A percentile compares a stretch with the other conserved stretches of the same genome.
phyloP scores from a whole-genome alignment of 2,113 vertebrate species.

The Pachycephala philippinensis region DNA sequence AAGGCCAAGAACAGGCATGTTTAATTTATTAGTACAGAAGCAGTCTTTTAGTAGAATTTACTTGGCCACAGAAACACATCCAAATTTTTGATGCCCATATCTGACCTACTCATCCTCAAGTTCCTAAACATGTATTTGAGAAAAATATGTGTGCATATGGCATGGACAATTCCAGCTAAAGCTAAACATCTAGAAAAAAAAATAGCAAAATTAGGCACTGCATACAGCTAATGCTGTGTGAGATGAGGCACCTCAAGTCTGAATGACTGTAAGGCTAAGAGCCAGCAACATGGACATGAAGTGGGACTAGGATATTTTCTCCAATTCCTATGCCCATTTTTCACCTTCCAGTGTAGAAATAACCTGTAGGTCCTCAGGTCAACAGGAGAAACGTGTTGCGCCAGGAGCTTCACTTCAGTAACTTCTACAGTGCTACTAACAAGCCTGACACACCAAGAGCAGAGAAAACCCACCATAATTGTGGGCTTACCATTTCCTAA shows the following conservation, averaged over 20 bases:
- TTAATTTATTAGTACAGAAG: background rate
- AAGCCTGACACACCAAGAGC: background rate
- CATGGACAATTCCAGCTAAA: background rate
- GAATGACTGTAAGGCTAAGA: background rate
- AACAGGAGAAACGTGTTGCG: background rate
- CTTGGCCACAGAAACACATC: background rate
- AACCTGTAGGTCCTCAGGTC: background rate
- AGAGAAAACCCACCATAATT: background rate
- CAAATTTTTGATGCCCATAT: background rate
- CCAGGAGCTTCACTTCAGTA: background rate
- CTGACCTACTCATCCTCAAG: background rate
- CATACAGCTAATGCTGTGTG: background rate
- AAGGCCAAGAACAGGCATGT: background rate
- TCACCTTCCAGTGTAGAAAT: background rate
- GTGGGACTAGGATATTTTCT: background rate
- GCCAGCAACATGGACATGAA: background rate
- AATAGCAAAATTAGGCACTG: background rate
- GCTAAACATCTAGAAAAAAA: background rate
- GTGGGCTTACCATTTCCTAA: background rate
- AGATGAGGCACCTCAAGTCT: background rate
- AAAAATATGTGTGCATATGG: background rate
- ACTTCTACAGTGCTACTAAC: background rate
- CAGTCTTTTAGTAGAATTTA: background rate
- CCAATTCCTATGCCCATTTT: background rate
- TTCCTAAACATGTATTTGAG: background rate